Conservation (phyloP, 2,888 invertebrate species). For the Anthrax anthrax region DNA sequence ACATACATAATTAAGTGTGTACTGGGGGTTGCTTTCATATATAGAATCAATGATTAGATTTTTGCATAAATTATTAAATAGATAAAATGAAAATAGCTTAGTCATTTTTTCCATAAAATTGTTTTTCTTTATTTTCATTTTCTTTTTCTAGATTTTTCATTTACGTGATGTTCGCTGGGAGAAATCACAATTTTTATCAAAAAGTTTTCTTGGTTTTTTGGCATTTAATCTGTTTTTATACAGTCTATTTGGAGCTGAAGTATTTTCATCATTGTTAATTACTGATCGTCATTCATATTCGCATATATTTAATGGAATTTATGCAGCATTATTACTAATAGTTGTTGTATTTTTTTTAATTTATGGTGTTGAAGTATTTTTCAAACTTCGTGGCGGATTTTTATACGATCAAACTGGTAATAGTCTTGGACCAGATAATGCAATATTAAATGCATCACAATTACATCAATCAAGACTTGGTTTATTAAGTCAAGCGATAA, state of each 20-base stretch:
- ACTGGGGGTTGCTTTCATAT: no score
- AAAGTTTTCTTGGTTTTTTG: constrained; percentile 79
- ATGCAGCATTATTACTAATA: constrained; percentile 78
- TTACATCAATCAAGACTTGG: constrained; percentile 83
- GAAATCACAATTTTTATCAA: constrained; percentile 76
- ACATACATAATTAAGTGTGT: no score
- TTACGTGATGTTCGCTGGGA: constrained; percentile 76
- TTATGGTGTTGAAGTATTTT: constrained; percentile 87
- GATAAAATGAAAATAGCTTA: no score
- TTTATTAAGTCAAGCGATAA: constrained; percentile 75
- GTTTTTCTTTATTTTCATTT: background rate
- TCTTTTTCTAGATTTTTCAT: constrained; percentile 64
- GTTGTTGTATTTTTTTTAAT: constrained; percentile 86
- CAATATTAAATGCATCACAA: constrained; percentile 66
- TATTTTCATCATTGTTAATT: constrained; percentile 28
- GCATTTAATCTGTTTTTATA: constrained; percentile 81
- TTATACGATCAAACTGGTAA: constrained; percentile 56
- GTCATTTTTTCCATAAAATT: no score
- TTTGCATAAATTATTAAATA: no score
- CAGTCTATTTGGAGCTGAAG: constrained; percentile 65
- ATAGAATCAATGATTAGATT: no score
- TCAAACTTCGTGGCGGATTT: constrained; percentile 82
- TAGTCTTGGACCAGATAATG: constrained; percentile 37
- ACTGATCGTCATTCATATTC: constrained; percentile 42
- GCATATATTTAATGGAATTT: constrained; percentile 82